Base-by-base conservation (phyloP, 2,888 invertebrate species). In the Lypha dubia region DNA sequence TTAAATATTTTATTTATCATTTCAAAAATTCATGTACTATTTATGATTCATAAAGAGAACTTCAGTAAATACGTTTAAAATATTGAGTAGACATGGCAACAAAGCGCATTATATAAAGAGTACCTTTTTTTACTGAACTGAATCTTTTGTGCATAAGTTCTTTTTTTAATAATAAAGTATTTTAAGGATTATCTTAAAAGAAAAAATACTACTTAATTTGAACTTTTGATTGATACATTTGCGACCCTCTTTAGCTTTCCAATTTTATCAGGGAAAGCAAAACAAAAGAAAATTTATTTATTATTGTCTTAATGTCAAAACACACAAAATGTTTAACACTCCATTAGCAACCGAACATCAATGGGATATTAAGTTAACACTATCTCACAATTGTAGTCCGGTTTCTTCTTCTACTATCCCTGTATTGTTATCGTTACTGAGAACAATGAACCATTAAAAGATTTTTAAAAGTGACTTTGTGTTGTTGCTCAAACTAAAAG, bases 401-500 rank as follows among this genome's bases (percentile, higher is more conserved):
- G 13, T 22, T n/a, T 2, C 49, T 20, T 15, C 8, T 13, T 20
- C 35, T 8, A 17, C 56, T 56, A 3, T 76, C 0, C 2, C 1
- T 51, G 9, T 7, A 51, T 20, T 38, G 44, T 73, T 73, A 56
- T 49, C 51, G 20, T 79, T 38, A 46, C n/a, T 56, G 46, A n/a
- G n/a, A 56, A 63, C 62, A 70, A 56, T 63, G 68, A 75, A 70
- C 70, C 75, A 70, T 75, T 81, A 81, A 75, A 75, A 81, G 75
- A 76, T 82, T 76, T 82, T 63, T n/a, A 44, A 81, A 76, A 70
- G 81, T 71, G 63, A 82, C 81, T 82, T 75, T 28, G 1, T 76
- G 62, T 56, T 81, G 53, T 74, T 81, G 75, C 63, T 70, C 13
- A 53, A 81, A 51, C 56, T 60, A 56, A 68, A 68, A 68, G 20